Evolutionary conservation across 2,113 vertebrate genomes (phyloP).

Genomic region (Lepidothrix coronata): DNA sequence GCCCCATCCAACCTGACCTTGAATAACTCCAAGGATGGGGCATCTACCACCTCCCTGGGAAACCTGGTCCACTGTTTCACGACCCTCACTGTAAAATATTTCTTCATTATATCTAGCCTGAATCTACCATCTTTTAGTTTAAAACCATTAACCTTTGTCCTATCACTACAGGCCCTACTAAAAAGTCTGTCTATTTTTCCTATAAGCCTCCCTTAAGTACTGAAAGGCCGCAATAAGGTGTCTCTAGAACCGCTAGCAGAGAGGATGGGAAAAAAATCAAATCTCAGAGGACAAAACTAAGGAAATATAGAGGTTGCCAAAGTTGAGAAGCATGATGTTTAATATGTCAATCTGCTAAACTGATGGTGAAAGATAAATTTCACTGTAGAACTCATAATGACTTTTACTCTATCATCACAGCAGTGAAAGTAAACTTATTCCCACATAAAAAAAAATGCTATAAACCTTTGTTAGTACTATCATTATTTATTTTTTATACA

Average conservation of each 20-base stretch:
- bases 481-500: neutral
- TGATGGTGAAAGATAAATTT: neutral
- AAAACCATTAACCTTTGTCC: neutral
- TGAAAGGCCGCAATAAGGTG: neutral
- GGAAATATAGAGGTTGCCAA: neutral
- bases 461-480: neutral
- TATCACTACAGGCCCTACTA: neutral
- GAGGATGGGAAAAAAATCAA: neutral
- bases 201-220: neutral
- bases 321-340: neutral
- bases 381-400: neutral
- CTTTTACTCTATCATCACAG: neutral
- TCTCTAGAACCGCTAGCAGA: neutral
- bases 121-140: neutral
- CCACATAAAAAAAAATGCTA: neutral
- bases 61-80: neutral
- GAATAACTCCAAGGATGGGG: neutral
- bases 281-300: neutral
- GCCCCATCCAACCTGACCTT: neutral
- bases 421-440: neutral
- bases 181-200: neutral
- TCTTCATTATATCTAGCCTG: neutral
- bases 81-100: neutral
- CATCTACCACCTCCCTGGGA: neutral
- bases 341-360: neutral